Evolutionary conservation across 2,797 vertebrate species (phyloP), one percentile per base, ranked within the genome.

Genomic region (Dallia pectoralis): DNA sequence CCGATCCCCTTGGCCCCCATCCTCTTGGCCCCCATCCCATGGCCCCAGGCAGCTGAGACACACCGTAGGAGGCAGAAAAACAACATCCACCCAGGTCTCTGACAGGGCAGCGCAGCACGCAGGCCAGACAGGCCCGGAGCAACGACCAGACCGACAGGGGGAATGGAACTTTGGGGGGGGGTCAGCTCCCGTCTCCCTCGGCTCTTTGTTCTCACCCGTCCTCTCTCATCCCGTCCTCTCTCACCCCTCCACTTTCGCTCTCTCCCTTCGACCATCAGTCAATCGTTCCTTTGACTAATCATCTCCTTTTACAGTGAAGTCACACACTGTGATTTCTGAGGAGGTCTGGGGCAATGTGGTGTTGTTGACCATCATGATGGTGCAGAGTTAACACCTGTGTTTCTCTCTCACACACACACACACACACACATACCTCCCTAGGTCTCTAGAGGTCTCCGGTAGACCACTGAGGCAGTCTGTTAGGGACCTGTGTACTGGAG

Each of bases 21-120:
- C 32, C 89, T 90, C 89, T 81, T 88, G 91, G 89, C 88, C 87
- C 87, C 89, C 86, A 88, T 88, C 84, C 51, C 82, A 91, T 88
- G 89, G 89, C 92, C 91, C 87, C 88, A 84, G 90, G 90, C 92
- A 89, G 88, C 59, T 1, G 80, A 87, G 84, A 89, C 85, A 81
- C 88, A 85, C 93, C 81, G 74, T 88, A 91, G 92, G 92, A 89
- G 91, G 92, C 89, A 93, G 88, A 92, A 93, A 93, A 92, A 92
- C 91, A 93, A 93, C 91, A 90, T 92, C 88, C 91, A 92, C 91
- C 89, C 89, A 84, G 86, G 87, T 89, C 87, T 93, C 90, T 85
- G 87, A 89, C 91, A 91, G 88, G 87, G 91, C 86, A 86, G 86
- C 86, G 79, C 87, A 53, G 86, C 56, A 72, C 63, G 19, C 51